Base-by-base conservation (phyloP, 2,113 vertebrate species). In the Xenopus borealis region DNA sequence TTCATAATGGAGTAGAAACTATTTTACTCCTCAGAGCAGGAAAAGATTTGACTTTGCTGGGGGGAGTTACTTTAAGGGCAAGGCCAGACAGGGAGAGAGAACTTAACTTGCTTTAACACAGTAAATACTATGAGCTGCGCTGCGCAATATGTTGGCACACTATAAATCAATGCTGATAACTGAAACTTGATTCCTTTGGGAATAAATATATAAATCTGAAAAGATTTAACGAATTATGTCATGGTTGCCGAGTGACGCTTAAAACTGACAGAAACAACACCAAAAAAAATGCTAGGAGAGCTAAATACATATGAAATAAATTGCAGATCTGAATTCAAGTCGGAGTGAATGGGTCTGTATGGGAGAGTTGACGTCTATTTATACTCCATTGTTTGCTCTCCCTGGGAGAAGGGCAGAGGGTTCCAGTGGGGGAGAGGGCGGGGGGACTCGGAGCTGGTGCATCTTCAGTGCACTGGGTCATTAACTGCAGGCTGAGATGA, bases 361-460 rank as follows among this genome's bases (percentile, higher is more conserved):
- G 66, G 50, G 59, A 70, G 66, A 55, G 33, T 33, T 62, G 67
- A 76, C 66, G 57, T 70, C 58, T 57, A 70, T 76, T 76, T 67
- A 76, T 76, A 59, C 52, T 18, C 27, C 67, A 76, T 76, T 76
- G 74, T 76, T 63, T 67, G 30, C 52, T 63, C 74, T 45, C 74
- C 66, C 67, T 64, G 67, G 67, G 74, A 76, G 74, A 76, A 64
- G 74, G 74, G 74, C 74, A 76, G 69, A 70, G 74, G 74, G 74
- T 40, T 30, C 63, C 59, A 64, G 63, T 70, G 63, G 57, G 58
- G 63, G 13, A 30, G 12, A 52, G 64, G 62, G 66, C 67, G 62
- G 67, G 74, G 59, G 62, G 70, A 76, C 62, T 40, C 33, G 33
- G 50, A 52, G 58, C 9, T 76, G 14, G 58, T 6, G 53, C 16